Conservation (phyloP, 2,797 vertebrate genomes). For the Enteromius mattozi region DNA sequence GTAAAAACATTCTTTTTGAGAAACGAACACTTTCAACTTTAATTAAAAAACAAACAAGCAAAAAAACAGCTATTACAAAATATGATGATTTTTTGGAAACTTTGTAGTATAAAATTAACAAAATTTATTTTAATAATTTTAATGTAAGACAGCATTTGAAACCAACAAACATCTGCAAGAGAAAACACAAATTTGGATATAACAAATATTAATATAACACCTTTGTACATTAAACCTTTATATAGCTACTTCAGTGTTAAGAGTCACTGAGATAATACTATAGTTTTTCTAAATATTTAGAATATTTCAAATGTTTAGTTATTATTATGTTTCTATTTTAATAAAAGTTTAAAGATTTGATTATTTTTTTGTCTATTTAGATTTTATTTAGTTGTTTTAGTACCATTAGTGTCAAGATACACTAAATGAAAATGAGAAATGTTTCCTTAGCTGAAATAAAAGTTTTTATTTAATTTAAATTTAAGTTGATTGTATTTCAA, state of each 20-base stretch:
- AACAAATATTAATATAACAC: no score
- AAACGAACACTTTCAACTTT: no score
- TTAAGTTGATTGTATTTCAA: background rate
- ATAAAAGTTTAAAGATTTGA: background rate
- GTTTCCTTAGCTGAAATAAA: background rate
- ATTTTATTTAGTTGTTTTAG: background rate
- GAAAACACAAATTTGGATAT: background rate
- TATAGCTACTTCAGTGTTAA: background rate
- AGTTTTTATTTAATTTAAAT: background rate
- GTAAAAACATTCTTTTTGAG: background rate
- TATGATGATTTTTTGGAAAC: background rate
- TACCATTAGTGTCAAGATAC: background rate
- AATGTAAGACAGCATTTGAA: background rate
- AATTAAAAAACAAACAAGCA: background rate
- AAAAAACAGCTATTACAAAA: background rate
- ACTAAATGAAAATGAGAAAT: background rate
- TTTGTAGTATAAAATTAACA: background rate
- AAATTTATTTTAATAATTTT: no score
- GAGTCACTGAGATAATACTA: background rate
- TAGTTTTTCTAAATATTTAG: background rate
- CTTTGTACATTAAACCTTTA: background rate
- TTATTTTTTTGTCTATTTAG: background rate
- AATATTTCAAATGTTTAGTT: no score
- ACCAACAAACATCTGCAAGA: background rate
- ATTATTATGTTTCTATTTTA: background rate